Conservation (phyloP, 2,113 vertebrate species). For the Microcebus tavaratra region DNA sequence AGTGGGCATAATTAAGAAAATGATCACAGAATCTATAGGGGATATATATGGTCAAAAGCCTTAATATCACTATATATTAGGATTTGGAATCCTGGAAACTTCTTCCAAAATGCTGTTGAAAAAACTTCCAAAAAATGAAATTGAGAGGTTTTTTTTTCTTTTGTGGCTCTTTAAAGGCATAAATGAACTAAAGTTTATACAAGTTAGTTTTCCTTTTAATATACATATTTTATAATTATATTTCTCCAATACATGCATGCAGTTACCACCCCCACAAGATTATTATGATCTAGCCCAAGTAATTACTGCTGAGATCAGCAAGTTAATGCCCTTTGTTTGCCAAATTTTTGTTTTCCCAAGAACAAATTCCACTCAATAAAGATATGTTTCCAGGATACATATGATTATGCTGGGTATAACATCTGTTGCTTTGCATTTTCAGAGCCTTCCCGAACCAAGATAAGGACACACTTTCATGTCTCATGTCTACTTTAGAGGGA, state of each 20-base stretch:
- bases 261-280: conserved; percentile 71
- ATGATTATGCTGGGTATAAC: conserved; percentile 81
- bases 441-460: conserved; percentile 71
- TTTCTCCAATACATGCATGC: conserved; percentile 38
- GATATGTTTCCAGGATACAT: conserved; percentile 87
- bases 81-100: background rate
- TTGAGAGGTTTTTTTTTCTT: background rate
- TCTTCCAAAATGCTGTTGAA: background rate
- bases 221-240: conserved; percentile 27
- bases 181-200: background rate
- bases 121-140: background rate
- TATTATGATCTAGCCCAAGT: conserved; percentile 75
- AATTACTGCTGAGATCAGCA: conserved; percentile 82
- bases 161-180: background rate
- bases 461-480: conserved; percentile 70
- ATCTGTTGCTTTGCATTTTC: conserved; percentile 87
- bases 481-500: conserved; percentile 58
- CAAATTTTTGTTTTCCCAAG: conserved; percentile 85
- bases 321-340: conserved; percentile 80
- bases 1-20: background rate
- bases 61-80: background rate
- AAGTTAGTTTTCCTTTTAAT: conserved; percentile 12
- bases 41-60: background rate
- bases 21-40: background rate
- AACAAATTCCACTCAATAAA: conserved; percentile 81